These are phyloP conservation scores for Sebastes melanostomus DNA, from an alignment of 2,797 vertebrate genomes.

Conservation along the genomic window DNA sequence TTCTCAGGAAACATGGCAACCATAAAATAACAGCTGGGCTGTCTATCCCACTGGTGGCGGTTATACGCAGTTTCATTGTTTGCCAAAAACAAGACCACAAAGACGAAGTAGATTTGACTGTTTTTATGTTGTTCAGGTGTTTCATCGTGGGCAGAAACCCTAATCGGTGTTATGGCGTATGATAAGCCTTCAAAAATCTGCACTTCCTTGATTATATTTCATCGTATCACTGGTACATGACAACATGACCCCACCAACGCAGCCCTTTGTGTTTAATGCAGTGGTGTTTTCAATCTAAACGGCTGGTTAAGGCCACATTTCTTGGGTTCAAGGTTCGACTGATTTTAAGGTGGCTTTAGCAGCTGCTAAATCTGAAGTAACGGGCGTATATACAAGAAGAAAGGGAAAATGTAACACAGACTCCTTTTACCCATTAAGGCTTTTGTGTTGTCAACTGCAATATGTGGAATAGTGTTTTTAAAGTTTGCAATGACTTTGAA, in stretches of 20 bases:
- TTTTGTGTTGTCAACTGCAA: conserved; percentile 55
- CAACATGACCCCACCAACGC: not conserved
- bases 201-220: conserved; percentile 4
- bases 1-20: not conserved
- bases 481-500: conserved; percentile 60
- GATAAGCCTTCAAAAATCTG: not conserved
- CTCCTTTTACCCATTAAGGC: conserved; percentile 33
- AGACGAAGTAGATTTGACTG: not conserved
- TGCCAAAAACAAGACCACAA: not conserved
- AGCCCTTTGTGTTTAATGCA: not conserved
- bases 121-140: not conserved
- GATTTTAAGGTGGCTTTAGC: conserved; percentile 27
- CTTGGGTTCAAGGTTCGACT: not conserved
- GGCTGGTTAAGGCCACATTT: not conserved
- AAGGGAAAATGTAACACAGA: conserved; percentile 50
- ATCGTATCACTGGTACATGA: not conserved
- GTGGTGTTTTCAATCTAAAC: conserved; percentile 14
- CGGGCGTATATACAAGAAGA: conserved; percentile 11
- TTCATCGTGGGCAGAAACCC: not conserved
- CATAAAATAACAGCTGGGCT: not conserved
- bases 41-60: not conserved
- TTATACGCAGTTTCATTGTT: not conserved
- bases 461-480: conserved; percentile 48
- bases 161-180: not conserved
- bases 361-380: conserved; percentile 43